Percentiles rank a stretch among this genome's conserved stretches.
These are phyloP conservation scores for Anthopleura xanthogrammica DNA, from an alignment of 92 coral and sea anemone genomes.

Conservation along the genomic window DNA sequence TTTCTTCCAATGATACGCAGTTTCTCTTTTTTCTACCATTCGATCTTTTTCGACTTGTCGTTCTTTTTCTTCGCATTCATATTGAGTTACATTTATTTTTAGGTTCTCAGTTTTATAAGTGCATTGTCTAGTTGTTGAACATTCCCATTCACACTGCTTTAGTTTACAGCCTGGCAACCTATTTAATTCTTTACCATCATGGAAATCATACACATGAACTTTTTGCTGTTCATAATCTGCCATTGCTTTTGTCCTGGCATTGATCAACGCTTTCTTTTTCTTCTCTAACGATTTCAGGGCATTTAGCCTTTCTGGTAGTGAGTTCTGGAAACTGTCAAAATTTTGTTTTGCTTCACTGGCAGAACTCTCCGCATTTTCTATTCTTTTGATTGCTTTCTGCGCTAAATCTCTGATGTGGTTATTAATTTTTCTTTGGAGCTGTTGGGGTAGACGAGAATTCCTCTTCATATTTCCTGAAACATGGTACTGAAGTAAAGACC, in stretches of 20 bases:
- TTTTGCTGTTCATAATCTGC: not conserved
- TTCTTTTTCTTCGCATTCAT: not conserved
- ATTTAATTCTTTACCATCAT: not conserved
- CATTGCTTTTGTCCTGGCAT: not conserved
- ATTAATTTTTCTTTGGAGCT: conserved; percentile 27
- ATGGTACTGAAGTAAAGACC: conserved; percentile 35
- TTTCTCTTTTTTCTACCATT: not conserved
- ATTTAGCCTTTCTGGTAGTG: not conserved
- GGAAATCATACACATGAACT: not conserved
- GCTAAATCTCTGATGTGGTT: conserved; percentile 16
- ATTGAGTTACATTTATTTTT: not conserved
- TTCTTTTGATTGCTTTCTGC: conserved; percentile 25
- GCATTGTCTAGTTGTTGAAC: conserved; percentile 15
- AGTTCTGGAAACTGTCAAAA: conserved; percentile 1
- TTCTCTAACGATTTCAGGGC: not conserved
- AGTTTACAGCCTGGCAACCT: not conserved
- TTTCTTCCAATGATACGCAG: not conserved
- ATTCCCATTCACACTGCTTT: conserved; percentile 11
- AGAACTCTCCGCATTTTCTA: conserved; percentile 21
- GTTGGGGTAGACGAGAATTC: conserved; percentile 11
- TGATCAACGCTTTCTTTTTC: not conserved
- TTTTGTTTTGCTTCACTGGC: not conserved
- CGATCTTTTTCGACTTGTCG: not conserved
- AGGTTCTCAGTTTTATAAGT: conserved; percentile 8
- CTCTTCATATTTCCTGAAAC: conserved; percentile 26